Evolutionary conservation across 2,113 vertebrate genomes (phyloP).

Genomic region (Thunnus maccoyii): DNA sequence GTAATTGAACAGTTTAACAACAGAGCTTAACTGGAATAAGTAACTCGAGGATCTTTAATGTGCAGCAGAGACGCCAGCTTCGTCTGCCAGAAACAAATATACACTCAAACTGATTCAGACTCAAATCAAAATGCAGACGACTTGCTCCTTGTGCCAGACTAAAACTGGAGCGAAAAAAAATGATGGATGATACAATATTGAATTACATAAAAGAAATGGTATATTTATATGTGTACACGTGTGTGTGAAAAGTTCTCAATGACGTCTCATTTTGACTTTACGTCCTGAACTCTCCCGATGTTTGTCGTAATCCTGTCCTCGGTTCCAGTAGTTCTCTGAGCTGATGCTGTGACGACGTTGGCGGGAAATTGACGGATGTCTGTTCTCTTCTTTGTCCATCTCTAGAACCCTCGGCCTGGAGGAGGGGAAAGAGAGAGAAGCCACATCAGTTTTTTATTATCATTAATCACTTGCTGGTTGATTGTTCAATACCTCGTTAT

Average conservation of each 20-base stretch:
- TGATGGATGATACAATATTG: constrained; percentile 33
- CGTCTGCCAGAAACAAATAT: constrained; percentile 56
- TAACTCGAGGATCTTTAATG: constrained; percentile 36
- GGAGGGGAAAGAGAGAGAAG: background rate
- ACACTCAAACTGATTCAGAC: constrained; percentile 52
- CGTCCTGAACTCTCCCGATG: constrained; percentile 87
- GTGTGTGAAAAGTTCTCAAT: constrained; percentile 82
- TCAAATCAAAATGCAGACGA: constrained; percentile 50
- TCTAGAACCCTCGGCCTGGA: constrained; percentile 94
- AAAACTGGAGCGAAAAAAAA: constrained; percentile 31
- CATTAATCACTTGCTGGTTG: background rate
- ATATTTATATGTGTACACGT: constrained; percentile 38
- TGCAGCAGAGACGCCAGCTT: constrained; percentile 46
- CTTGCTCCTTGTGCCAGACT: constrained; percentile 37
- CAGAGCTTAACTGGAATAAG: constrained; percentile 37
- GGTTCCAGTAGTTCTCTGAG: constrained; percentile 93
- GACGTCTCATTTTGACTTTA: constrained; percentile 97
- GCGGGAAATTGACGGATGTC: constrained; percentile 89
- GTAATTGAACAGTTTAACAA: constrained; percentile 44
- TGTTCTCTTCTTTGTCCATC: constrained; percentile 99
- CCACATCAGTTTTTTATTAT: background rate
- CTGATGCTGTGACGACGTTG: constrained; percentile 89
- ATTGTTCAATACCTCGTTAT: background rate
- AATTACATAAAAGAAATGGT: constrained; percentile 48
- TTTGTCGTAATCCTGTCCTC: constrained; percentile 80